A percentile compares a stretch with the other conserved stretches of the same genome.
Evolutionary conservation across 2,113 vertebrate species (phyloP).

Genomic region (Edolisoma coerulescens): DNA sequence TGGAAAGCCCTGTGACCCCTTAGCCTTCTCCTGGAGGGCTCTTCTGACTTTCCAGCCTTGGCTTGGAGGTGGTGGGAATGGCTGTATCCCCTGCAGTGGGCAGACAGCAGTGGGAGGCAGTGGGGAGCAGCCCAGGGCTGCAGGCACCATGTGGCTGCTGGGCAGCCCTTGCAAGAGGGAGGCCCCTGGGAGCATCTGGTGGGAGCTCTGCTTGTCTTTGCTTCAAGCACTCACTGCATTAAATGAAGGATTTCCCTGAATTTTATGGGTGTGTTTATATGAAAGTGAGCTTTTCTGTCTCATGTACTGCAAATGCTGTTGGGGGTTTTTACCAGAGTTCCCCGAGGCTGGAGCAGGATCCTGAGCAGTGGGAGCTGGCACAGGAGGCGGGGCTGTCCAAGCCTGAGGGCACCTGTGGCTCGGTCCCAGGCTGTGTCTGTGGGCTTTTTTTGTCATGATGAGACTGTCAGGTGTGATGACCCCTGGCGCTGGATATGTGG

Average conservation of each 20-base stretch:
- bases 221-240: background rate
- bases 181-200: background rate
- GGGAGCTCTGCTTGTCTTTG: background rate
- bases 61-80: background rate
- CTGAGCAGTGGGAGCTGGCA: background rate
- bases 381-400: rapidly evolving
- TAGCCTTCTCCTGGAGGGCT: background rate
- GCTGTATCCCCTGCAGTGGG: rapidly evolving
- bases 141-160: background rate
- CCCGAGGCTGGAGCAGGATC: rapidly evolving
- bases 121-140: background rate
- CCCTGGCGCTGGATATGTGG: rapidly evolving
- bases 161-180: background rate
- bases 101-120: rapidly evolving
- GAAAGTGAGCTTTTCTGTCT: background rate
- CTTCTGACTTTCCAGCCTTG: background rate
- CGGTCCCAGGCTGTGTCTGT: background rate
- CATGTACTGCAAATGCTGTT: rapidly evolving
- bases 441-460: background rate
- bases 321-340: background rate
- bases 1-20: background rate
- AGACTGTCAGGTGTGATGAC: background rate
- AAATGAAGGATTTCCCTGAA: background rate
- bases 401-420: background rate
- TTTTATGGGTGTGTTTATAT: background rate